Base-by-base conservation (phyloP, 2,797 vertebrate species). In the Eurystomus glaucurus region DNA sequence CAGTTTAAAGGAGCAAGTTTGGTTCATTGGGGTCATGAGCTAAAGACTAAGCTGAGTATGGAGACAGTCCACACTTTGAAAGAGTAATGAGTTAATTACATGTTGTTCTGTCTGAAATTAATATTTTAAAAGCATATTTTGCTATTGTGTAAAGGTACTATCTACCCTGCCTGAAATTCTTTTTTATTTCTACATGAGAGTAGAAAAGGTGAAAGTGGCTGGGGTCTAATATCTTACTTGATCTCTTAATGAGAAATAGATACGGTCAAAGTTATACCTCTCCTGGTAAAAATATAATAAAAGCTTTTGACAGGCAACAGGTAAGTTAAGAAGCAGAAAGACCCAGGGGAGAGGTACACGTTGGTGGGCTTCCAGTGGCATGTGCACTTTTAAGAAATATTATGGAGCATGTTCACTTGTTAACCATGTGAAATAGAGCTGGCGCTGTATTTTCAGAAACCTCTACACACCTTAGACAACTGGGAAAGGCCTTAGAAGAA, bases 231-330 rank as follows among this genome's bases (percentile, higher is more conserved):
- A 81, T 22, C 54, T 91, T 61, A 51, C 57, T 84, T 65, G 65
- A 78, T 57, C 50, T 58, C 46, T n/a, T 76, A 58, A 89, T 94
- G 74, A 95, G 75, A 95, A 93, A 86, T 72, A 29, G n/a, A 71
- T 88, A 10, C n/a, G 68, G 88, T 57, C 69, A 71, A 35, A 86
- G 35, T 60, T 57, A 35, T 18, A 23, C 8, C 26, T 91, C 51
- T 61, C 39, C 80, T 58, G 51, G 23, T 50, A 46, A 83, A 48
- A 91, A 74, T 22, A 28, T 2, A 51, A 74, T 35, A 87, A n/a
- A 78, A 74, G 43, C 39, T 87, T 79, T 52, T 85, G 85, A 25
- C 68, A 94, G 62, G 35, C 50, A 78, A 10, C 12, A 31, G 54
- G 45, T 15, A 15, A 64, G 61, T 69, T 74, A 60, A 85, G 64